phyloP scores from a whole-genome alignment of 2,113 vertebrate species.

The Aptenodytes forsteri region DNA sequence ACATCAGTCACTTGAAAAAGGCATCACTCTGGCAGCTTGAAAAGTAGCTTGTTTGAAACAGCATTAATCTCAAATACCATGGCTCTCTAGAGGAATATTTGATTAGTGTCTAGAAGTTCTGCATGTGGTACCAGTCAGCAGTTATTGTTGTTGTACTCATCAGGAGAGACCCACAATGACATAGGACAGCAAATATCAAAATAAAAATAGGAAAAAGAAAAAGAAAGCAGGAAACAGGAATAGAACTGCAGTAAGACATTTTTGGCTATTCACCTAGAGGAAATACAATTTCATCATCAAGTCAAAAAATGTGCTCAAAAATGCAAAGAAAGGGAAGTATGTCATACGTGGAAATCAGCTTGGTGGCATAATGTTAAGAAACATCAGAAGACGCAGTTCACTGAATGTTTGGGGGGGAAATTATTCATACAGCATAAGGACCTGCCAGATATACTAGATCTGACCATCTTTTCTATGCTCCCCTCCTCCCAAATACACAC shows the following conservation, averaged over 20 bases:
- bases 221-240: neutral
- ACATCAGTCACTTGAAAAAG: neutral
- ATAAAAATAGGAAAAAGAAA: neutral
- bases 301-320: neutral
- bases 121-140: neutral
- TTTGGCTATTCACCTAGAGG: neutral
- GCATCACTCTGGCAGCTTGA: neutral
- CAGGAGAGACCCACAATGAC: neutral
- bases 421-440: neutral
- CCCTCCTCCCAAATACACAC: neutral
- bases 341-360: neutral
- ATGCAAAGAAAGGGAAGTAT: neutral
- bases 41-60: neutral
- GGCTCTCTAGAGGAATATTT: neutral
- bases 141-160: neutral
- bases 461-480: neutral
- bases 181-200: neutral
- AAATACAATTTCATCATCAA: neutral
- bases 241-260: neutral
- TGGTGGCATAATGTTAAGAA: neutral
- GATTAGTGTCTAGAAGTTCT: neutral
- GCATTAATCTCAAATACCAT: neutral
- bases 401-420: accelerated
- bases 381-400: neutral
- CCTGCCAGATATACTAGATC: neutral